Percentiles rank a stretch among this genome's conserved stretches.
phyloP scores from a whole-genome alignment of 1,140 invertebrate genomes.

The Bombus pyrosoma region DNA sequence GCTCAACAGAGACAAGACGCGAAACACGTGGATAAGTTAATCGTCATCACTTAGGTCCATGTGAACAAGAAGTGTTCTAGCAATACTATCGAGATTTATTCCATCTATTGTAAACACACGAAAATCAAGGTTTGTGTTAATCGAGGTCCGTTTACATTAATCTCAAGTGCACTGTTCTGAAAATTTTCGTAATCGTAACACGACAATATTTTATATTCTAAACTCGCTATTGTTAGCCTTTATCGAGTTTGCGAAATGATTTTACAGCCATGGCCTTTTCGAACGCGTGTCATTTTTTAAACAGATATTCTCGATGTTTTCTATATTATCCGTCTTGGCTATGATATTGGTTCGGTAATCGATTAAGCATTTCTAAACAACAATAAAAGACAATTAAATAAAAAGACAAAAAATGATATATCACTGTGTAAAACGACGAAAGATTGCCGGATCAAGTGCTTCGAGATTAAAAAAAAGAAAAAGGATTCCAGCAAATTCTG shows the following conservation, averaged over 20 bases:
- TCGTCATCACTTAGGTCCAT: too few relatives aligned
- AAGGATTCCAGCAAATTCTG: background rate
- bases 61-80: background rate
- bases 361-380: background rate
- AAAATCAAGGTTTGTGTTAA: background rate
- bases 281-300: background rate
- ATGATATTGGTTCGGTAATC: background rate
- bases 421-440: background rate
- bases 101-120: background rate
- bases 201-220: constrained; percentile 1
- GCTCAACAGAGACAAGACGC: background rate
- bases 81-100: constrained; percentile 12
- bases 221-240: background rate
- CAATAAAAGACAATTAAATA: background rate
- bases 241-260: constrained; percentile 3
- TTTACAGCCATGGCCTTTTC: background rate
- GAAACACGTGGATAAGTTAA: background rate
- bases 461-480: background rate
- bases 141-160: background rate
- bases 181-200: background rate
- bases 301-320: background rate
- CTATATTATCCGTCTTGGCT: background rate
- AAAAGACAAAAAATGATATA: background rate
- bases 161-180: background rate
- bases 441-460: background rate